phyloP scores from a whole-genome alignment of 2,888 invertebrate species.

The Lithophane semibrunnea region DNA sequence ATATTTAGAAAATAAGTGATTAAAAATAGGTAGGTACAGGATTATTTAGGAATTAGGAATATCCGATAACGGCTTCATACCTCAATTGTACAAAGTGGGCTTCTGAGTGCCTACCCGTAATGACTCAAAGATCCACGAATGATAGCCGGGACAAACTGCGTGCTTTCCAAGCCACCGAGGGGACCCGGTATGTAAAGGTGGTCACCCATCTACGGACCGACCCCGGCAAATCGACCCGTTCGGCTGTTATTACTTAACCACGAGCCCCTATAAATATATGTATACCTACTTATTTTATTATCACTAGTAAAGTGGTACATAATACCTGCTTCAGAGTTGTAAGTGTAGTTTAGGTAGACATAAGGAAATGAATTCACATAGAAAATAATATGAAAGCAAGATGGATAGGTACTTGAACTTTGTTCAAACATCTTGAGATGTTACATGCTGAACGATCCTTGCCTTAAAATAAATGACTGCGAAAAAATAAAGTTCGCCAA shows the following conservation, averaged over 20 bases:
- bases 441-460: slow-evolving; percentile 57
- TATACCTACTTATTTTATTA: slow-evolving; percentile 13
- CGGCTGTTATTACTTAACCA: not conserved
- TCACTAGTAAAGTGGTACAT: not conserved
- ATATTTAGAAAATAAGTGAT: not conserved
- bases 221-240: not conserved
- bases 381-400: slow-evolving; percentile 17
- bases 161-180: not conserved
- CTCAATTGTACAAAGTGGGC: not conserved
- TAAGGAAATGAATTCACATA: slow-evolving; percentile 1
- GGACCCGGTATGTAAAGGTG: not conserved
- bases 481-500: slow-evolving; percentile 71
- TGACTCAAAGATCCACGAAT: not conserved
- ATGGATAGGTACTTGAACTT: slow-evolving; percentile 6
- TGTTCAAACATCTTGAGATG: slow-evolving; percentile 25
- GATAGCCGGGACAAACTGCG: not conserved
- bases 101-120: not conserved
- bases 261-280: not conserved
- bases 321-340: not conserved
- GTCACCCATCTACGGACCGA: not conserved
- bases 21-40: too few species aligned
- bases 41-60: too few species aligned
- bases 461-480: slow-evolving; percentile 56
- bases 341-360: not conserved
- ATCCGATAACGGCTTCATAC: too few species aligned